Percentiles rank a stretch among this genome's conserved stretches.
Conservation (phyloP, 2,888 invertebrate species). For the Cosmia trapezina region DNA sequence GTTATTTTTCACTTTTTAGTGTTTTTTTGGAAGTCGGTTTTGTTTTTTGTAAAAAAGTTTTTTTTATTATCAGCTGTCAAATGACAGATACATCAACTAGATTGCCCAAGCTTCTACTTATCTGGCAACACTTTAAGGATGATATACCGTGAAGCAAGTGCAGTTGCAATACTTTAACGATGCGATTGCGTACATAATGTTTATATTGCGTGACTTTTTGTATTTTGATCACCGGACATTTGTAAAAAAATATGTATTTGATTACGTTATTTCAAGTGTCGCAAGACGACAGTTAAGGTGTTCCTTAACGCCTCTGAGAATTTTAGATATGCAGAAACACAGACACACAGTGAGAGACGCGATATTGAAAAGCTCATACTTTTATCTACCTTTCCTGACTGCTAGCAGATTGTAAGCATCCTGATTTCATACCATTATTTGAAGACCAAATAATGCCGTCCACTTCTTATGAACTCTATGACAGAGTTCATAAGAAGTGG, state of each 20-base stretch:
- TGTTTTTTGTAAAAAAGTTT: too few relatives aligned
- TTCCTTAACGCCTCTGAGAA: background rate
- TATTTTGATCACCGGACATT: constrained; percentile 37
- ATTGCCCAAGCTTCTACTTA: constrained; percentile 20
- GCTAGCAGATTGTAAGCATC: too few relatives aligned
- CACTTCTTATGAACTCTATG: too few relatives aligned
- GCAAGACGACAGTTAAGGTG: constrained; percentile 11
- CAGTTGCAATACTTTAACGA: constrained; percentile 59
- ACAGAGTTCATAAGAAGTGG: too few relatives aligned
- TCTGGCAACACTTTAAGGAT: constrained; percentile 21
- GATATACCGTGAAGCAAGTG: constrained; percentile 39
- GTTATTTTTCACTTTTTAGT: too few relatives aligned
- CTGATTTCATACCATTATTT: too few relatives aligned
- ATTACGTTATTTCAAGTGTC: constrained; percentile 4
- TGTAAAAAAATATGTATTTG: constrained; percentile 32
- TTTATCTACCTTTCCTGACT: too few relatives aligned
- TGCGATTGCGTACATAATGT: constrained; percentile 58
- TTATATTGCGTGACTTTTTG: constrained; percentile 60
- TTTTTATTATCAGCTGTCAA: constrained; percentile 10
- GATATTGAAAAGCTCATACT: too few relatives aligned
- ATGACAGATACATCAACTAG: constrained; percentile 8
- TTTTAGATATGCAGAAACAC: background rate
- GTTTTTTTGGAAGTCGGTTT: too few relatives aligned
- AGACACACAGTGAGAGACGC: background rate
- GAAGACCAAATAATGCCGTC: too few relatives aligned